These are phyloP conservation scores for Chaetoderma sp. DNA, from an alignment of 2,888 invertebrate genomes.

Conservation along the genomic window DNA sequence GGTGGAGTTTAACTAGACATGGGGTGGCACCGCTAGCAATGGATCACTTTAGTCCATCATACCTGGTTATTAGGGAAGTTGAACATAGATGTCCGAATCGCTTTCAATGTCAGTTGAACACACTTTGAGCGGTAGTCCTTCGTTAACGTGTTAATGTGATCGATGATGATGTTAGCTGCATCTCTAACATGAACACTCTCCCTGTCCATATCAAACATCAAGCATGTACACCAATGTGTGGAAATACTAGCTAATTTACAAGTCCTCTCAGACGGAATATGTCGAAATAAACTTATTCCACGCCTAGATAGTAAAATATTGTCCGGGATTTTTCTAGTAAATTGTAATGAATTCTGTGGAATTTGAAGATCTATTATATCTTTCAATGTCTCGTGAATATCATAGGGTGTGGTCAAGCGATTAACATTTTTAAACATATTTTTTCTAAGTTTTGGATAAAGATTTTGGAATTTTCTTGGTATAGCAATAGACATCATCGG, in stretches of 20 bases:
- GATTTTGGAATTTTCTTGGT: constrained; percentile 49
- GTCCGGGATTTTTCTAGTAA: too few relatives aligned
- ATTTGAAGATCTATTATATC: constrained; percentile 58
- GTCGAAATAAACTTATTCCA: constrained; percentile 55
- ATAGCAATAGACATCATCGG: constrained; percentile 61
- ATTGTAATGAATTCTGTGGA: not conserved
- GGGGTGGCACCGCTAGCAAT: too few relatives aligned
- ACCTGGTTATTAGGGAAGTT: constrained; percentile 57
- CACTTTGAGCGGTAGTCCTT: constrained; percentile 38
- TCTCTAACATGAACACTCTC: constrained; percentile 41
- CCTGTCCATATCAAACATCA: constrained; percentile 42
- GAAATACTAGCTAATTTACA: constrained; percentile 53
- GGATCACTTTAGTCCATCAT: too few relatives aligned
- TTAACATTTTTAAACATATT: constrained; percentile 52
- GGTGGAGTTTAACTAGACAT: too few relatives aligned
- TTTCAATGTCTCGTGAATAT: constrained; percentile 58
- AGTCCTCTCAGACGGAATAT: constrained; percentile 54
- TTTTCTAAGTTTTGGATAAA: constrained; percentile 37
- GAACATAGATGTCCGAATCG: constrained; percentile 39
- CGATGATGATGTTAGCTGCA: constrained; percentile 40
- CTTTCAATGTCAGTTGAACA: constrained; percentile 33
- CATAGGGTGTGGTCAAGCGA: constrained; percentile 59
- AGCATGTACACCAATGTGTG: constrained; percentile 64
- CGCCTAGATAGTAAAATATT: constrained; percentile 22
- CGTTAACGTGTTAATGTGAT: constrained; percentile 44